These are phyloP conservation scores for Apamea epomidion DNA, from an alignment of 2,888 invertebrate species.

Conservation along the genomic window DNA sequence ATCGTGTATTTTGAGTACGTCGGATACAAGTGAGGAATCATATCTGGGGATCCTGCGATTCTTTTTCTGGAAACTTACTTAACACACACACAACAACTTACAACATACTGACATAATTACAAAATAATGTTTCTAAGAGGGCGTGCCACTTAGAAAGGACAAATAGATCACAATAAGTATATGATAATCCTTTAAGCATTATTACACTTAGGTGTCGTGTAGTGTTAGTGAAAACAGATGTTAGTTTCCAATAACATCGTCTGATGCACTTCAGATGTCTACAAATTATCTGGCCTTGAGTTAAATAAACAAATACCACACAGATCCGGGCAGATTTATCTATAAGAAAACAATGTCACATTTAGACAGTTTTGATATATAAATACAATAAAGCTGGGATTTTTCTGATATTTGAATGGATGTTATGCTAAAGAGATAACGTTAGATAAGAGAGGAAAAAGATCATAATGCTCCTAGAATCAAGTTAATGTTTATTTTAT, in stretches of 20 bases:
- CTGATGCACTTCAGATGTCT: slow-evolving; percentile 2
- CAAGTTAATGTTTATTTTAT: neutral
- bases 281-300: neutral
- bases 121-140: neutral
- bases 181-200: too few relatives aligned
- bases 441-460: neutral
- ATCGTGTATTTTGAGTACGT: too few relatives aligned
- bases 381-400: neutral
- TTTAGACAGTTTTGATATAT: neutral
- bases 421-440: neutral
- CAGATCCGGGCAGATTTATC: neutral
- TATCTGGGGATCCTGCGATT: neutral
- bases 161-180: neutral
- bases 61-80: neutral
- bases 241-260: neutral
- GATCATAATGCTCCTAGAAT: neutral
- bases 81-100: too few relatives aligned
- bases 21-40: too few relatives aligned
- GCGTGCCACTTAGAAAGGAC: neutral
- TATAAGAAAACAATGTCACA: neutral
- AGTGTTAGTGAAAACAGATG: neutral
- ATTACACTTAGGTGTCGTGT: too few relatives aligned
- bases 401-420: neutral
- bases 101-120: neutral
- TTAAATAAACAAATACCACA: neutral